phyloP scores from a whole-genome alignment of 2,888 invertebrate species.

The Caenorhabditis angaria region DNA sequence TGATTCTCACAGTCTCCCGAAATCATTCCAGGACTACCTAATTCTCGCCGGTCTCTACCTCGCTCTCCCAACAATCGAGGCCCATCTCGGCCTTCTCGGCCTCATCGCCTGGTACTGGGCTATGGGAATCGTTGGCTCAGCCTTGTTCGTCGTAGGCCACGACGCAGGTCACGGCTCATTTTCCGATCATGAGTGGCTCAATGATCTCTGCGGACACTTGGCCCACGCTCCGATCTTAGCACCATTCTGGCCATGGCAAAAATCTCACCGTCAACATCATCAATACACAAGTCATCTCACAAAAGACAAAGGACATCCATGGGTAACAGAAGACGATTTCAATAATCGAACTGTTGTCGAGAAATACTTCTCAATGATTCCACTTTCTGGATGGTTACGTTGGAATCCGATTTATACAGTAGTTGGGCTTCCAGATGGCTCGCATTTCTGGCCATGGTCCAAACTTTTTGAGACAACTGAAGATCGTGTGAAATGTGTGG shows the following conservation, averaged over 20 bases:
- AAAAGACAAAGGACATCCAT: constrained; percentile 64
- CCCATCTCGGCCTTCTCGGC: constrained; percentile 61
- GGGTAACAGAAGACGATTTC: constrained; percentile 62
- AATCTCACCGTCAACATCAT: constrained; percentile 63
- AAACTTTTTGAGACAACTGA: constrained; percentile 62
- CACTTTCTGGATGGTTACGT: constrained; percentile 66
- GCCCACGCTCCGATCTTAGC: constrained; percentile 65
- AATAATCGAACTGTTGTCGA: constrained; percentile 45
- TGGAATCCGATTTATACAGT: constrained; percentile 71
- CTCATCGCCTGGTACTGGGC: constrained; percentile 63
- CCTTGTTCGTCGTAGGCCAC: constrained; percentile 65
- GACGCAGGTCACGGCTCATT: constrained; percentile 65
- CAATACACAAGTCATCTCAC: constrained; percentile 67
- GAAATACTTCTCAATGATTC: constrained; percentile 61
- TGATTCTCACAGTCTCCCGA: not conserved
- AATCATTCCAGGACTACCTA: constrained; percentile 48
- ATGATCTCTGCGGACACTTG: constrained; percentile 63
- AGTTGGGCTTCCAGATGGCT: constrained; percentile 70
- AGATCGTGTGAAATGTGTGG: constrained; percentile 65
- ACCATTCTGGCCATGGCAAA: constrained; percentile 68
- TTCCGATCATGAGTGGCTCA: constrained; percentile 60
- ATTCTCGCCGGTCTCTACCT: constrained; percentile 60
- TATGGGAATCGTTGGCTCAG: constrained; percentile 60
- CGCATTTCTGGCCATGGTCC: constrained; percentile 70
- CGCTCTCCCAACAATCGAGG: constrained; percentile 59